These are phyloP conservation scores for Linurgus olivaceus DNA, from an alignment of 2,797 vertebrate species.

Conservation along the genomic window DNA sequence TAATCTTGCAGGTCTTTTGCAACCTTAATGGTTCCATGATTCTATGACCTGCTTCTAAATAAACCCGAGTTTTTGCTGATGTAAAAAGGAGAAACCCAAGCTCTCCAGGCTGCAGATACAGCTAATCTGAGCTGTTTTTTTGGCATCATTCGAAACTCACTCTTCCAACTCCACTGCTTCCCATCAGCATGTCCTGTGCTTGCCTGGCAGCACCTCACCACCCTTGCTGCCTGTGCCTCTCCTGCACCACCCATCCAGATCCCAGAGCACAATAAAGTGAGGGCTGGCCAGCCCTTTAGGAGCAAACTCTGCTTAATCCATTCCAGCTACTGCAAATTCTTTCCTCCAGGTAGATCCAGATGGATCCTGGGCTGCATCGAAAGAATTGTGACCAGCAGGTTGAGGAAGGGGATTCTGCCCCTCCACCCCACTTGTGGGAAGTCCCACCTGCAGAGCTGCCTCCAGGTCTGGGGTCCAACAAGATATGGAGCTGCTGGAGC, in stretches of 20 bases:
- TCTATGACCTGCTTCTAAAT: neutral
- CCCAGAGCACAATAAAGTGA: fast-evolving
- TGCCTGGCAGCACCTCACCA: neutral
- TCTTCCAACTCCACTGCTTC: neutral
- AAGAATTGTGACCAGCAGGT: neutral
- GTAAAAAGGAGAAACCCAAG: neutral
- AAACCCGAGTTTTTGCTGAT: neutral
- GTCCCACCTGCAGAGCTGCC: neutral
- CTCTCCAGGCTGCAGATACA: fast-evolving
- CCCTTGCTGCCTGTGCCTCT: neutral
- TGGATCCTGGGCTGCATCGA: neutral
- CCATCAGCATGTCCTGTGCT: neutral
- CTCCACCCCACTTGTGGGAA: neutral
- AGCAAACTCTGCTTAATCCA: neutral
- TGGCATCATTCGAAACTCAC: neutral
- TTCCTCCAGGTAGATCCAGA: neutral
- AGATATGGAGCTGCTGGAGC: neutral
- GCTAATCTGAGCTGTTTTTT: neutral
- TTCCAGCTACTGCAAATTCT: neutral
- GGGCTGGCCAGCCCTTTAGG: neutral
- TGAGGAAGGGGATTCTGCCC: neutral
- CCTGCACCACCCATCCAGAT: neutral
- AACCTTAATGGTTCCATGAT: neutral
- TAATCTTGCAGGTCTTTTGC: neutral
- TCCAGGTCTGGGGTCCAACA: neutral